Evolutionary conservation across 2,797 vertebrate genomes (phyloP), one percentile per base, ranked within the genome.

Genomic region (Helostoma temminkii): DNA sequence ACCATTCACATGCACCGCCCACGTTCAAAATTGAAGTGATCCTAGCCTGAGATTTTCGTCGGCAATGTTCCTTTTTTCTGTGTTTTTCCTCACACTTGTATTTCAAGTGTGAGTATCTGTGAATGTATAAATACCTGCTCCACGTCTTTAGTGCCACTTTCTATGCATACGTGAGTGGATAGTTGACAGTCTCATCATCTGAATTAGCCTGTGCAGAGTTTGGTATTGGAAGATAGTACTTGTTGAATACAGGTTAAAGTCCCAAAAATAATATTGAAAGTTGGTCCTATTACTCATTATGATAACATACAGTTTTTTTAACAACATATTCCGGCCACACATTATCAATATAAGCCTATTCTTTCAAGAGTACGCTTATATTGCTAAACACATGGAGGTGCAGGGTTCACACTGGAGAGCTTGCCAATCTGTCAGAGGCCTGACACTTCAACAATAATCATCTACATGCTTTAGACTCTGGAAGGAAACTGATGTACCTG

Each of bases 21-120:
- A 67, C 47, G 18, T 68, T 65, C 16, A 42, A 49, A 61, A 47
- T 62, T 46, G 63, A 74, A 76, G 74, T 68, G 8, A 81, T 54
- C 6, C 1, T 8, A 2, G 9, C 55, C 67, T 43, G 61, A 37
- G 55, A 36, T 49, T 68, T 46, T 71, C 6, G 3, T 32, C 58
- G 42, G 56, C 36, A 26, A 22, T 63, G 36, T 41, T 56, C 34
- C 53, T 45, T 67, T n/a, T 72, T 54, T 30, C 12, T 36, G 5
- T 55, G 12, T 15, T 30, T 57, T 36, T 30, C 15, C 36, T 22
- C 32, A 15, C 46, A 67, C 53, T 43, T 36, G 42, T 43, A 21
- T 57, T 59, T 71, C n/a, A 26, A 53, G 39, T 30, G 24, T 39
- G 21, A n/a, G n/a, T n/a, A n/a, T n/a, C n/a, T n/a, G n/a, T n/a